Evolutionary conservation across 2,797 vertebrate species (phyloP).

Genomic region (Anableps anableps): DNA sequence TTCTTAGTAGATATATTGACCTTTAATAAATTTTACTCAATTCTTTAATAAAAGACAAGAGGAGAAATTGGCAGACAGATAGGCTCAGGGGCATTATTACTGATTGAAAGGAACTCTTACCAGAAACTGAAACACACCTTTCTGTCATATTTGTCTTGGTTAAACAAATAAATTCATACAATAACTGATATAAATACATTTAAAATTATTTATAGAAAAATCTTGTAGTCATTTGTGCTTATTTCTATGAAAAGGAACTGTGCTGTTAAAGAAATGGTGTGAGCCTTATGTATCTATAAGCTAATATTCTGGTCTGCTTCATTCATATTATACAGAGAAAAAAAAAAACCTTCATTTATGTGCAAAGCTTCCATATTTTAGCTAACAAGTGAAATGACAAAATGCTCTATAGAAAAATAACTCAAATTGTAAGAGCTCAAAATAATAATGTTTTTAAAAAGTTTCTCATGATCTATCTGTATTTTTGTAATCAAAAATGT

Average conservation of each 20-base stretch:
- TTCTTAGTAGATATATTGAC: neutral
- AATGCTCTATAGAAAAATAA: neutral
- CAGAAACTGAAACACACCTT: neutral
- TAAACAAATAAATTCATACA: neutral
- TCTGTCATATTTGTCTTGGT: neutral
- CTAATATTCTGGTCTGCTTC: neutral
- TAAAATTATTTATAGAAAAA: too few relatives aligned
- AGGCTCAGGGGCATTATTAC: neutral
- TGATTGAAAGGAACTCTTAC: neutral
- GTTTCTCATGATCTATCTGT: neutral
- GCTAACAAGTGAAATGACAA: neutral
- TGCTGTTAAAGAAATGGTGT: neutral
- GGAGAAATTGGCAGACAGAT: neutral
- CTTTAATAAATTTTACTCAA: neutral
- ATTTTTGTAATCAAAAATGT: neutral
- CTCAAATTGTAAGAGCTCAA: neutral
- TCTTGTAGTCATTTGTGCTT: too few relatives aligned
- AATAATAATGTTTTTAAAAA: neutral
- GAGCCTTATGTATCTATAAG: neutral
- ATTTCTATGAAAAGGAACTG: neutral
- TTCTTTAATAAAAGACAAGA: neutral
- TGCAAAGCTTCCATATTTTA: neutral
- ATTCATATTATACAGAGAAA: neutral
- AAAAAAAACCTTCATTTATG: neutral
- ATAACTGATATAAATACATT: neutral